Evolutionary conservation across 2,888 invertebrate species (phyloP).

Genomic region (Trichacis sp.): DNA sequence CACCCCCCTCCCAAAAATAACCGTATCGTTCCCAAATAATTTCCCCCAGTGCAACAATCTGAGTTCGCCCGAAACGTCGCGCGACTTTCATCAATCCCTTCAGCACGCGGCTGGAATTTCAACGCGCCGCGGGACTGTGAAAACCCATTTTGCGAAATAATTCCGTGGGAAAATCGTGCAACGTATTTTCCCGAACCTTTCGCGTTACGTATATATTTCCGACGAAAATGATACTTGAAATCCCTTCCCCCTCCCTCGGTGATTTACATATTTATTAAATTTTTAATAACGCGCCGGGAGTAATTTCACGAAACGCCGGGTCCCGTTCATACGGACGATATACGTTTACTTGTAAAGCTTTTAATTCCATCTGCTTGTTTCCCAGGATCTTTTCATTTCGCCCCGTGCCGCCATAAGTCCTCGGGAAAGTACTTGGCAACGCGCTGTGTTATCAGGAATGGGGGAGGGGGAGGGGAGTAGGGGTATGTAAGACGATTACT

Average conservation of each 20-base stretch:
- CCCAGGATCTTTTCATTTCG: slow-evolving; percentile 4
- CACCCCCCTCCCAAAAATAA: too few relatives aligned
- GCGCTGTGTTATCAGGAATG: slow-evolving; percentile 3
- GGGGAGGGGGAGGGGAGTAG: too few relatives aligned
- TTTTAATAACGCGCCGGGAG: background rate
- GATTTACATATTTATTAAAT: slow-evolving; percentile 2
- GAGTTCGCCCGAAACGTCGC: slow-evolving; percentile 13
- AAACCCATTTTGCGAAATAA: too few relatives aligned
- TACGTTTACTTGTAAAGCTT: slow-evolving; percentile 7
- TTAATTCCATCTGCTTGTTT: slow-evolving; percentile 9
- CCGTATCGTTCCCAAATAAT: too few relatives aligned
- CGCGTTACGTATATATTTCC: too few relatives aligned
- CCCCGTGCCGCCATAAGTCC: background rate
- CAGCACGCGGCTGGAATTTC: background rate
- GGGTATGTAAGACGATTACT: slow-evolving; percentile 17
- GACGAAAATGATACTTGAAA: background rate
- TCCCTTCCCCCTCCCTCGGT: too few relatives aligned
- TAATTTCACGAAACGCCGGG: background rate
- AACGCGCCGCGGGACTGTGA: too few relatives aligned
- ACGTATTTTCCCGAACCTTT: too few relatives aligned
- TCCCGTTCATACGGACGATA: background rate
- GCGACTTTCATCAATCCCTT: background rate
- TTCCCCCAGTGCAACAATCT: too few relatives aligned
- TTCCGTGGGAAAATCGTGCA: too few relatives aligned
- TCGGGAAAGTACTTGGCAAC: slow-evolving; percentile 1